Evolutionary conservation across 2,113 vertebrate genomes (phyloP), one percentile per base, ranked within the genome.

Genomic region (Hystrix cristata): DNA sequence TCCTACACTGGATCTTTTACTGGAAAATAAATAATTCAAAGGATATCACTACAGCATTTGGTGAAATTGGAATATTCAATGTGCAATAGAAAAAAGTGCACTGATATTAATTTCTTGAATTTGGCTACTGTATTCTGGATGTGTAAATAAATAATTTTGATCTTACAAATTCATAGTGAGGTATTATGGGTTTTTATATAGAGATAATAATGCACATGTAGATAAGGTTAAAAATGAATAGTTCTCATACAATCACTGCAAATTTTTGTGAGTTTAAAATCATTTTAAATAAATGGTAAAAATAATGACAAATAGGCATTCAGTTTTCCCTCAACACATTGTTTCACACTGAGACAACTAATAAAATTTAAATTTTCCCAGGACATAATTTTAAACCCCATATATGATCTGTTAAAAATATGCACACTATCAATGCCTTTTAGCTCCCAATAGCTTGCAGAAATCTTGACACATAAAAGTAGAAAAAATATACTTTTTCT

Each of bases 401-500:
- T 82, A 57, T 90, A 71, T 57, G 72, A 76, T 95, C 87, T 46
- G 46, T 94, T 90, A 46, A 89, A 97, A 94, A 92, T 82, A 23
- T 69, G 46, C 13, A 95, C 85, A 82, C 34, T 67, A 55, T 81
- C 84, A 96, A 90, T 90, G 53, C 43, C 10, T 82, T 93, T 92
- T 87, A 87, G 34, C 11, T 62, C 84, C 46, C 62, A 65, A 53
- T n/a, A 90, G 59, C 81, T 82, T 96, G 59, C 62, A 95, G 65
- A 96, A 96, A 95, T 67, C 74, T 60, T 97, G 80, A 96, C 34
- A 67, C 78, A 18, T 27, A 94, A n/a, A 96, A 72, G 34, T 87
- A 92, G 31, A 46, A 91, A 89, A 93, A 87, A 27, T 43, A 34
- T 80, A 76, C 31, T 53, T 92, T 94, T 96, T 90, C 31, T 92